Evolutionary conservation across 2,888 invertebrate species (phyloP).

Genomic region (Platynereis dumerilii): DNA sequence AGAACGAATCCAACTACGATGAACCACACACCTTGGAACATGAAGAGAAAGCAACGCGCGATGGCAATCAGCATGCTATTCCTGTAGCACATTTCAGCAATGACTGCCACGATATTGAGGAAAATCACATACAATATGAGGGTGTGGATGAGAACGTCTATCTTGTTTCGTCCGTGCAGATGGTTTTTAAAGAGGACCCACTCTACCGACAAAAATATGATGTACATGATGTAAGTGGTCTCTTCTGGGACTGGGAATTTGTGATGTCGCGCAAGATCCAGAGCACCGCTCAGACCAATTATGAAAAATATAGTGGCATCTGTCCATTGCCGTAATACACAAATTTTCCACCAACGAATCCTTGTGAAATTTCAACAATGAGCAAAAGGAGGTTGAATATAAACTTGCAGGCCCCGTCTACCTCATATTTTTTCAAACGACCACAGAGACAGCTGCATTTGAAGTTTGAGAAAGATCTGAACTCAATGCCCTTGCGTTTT

Average conservation of each 20-base stretch:
- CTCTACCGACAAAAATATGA: constrained; percentile 64
- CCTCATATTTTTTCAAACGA: constrained; percentile 37
- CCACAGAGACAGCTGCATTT: constrained; percentile 43
- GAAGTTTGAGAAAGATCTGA: constrained; percentile 25
- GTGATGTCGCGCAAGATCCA: constrained; percentile 62
- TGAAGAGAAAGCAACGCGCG: constrained; percentile 59
- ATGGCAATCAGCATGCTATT: constrained; percentile 60
- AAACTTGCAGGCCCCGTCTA: constrained; percentile 53
- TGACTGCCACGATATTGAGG: constrained; percentile 50
- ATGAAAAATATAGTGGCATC: constrained; percentile 67
- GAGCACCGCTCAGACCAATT: constrained; percentile 64
- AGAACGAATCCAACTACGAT: constrained; percentile 66
- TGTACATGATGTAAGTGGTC: constrained; percentile 61
- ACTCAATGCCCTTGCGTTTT: constrained; percentile 37
- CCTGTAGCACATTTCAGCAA: constrained; percentile 61
- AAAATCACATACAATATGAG: constrained; percentile 63
- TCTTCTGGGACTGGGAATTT: constrained; percentile 60
- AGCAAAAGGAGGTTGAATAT: constrained; percentile 50
- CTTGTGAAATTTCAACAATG: constrained; percentile 58
- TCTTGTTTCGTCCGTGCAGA: constrained; percentile 62
- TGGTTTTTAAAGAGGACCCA: constrained; percentile 66
- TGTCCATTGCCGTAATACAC: constrained; percentile 64
- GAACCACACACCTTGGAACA: constrained; percentile 68
- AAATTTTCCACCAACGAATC: constrained; percentile 57
- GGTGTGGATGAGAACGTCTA: constrained; percentile 64